Evolutionary conservation across 2,113 vertebrate genomes (phyloP).

Genomic region (Limnothrissa miodon): DNA sequence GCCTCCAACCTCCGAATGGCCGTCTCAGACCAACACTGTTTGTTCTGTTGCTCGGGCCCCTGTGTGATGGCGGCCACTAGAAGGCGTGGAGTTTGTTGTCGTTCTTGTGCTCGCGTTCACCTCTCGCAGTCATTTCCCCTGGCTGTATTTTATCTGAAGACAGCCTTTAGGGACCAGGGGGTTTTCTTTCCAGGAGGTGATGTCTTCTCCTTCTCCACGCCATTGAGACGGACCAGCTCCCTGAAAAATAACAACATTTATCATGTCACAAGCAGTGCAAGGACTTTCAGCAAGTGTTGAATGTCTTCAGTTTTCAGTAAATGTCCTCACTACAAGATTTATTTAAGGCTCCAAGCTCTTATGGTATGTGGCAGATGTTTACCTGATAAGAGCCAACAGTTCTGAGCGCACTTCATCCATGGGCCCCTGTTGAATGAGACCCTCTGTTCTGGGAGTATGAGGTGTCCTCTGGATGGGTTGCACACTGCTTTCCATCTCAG

Average conservation of each 20-base stretch:
- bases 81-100: constrained; percentile 49
- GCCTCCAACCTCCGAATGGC: constrained; percentile 24
- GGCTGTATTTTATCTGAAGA: constrained; percentile 41
- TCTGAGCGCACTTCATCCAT: constrained; percentile 27
- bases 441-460: constrained; percentile 6
- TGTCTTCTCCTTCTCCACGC: constrained; percentile 22
- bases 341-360: not conserved
- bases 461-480: not conserved
- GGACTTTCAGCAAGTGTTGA: not conserved
- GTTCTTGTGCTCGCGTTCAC: constrained; percentile 61
- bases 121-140: constrained; percentile 24
- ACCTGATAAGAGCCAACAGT: constrained; percentile 57
- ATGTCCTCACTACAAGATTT: not conserved
- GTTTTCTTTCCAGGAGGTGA: constrained; percentile 9
- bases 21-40: not conserved
- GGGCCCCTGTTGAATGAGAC: constrained; percentile 16
- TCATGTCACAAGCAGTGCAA: not conserved
- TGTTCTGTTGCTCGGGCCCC: constrained; percentile 29
- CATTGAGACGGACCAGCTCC: constrained; percentile 32
- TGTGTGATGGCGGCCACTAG: not conserved
- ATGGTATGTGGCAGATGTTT: constrained; percentile 31
- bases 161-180: constrained; percentile 13
- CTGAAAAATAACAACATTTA: constrained; percentile 23
- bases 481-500: not conserved
- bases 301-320: not conserved